Evolutionary conservation across 2,113 vertebrate species (phyloP).

Genomic region (Anser cygnoides): DNA sequence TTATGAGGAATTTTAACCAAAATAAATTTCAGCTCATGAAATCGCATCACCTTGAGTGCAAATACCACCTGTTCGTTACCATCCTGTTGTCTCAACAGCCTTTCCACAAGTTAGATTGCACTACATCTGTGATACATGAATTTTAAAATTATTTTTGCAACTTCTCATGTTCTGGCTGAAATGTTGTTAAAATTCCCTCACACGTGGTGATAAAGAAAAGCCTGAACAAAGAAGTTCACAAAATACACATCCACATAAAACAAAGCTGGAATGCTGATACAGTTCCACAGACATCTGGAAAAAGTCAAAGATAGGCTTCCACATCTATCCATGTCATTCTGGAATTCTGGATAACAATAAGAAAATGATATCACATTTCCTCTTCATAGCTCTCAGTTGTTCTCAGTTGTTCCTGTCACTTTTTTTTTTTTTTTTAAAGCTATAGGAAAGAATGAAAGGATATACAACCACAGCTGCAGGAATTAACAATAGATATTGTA

Average conservation of each 20-base stretch:
- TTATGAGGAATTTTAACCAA: not conserved
- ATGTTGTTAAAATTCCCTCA: not conserved
- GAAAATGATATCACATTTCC: constrained; percentile 36
- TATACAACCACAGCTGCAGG: not conserved
- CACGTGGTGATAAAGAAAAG: not conserved
- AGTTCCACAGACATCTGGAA: constrained; percentile 46
- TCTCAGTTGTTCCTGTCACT: not conserved
- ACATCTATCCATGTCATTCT: constrained; percentile 29
- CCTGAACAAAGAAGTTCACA: not conserved
- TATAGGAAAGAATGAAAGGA: not conserved
- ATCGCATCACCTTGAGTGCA: not conserved
- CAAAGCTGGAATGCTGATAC: constrained; percentile 30
- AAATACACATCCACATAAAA: constrained; percentile 10
- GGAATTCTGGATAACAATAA: constrained; percentile 37
- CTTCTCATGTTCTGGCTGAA: not conserved
- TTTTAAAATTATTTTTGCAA: constrained; percentile 13
- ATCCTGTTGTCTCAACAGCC: not conserved
- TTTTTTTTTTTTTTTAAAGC: not conserved
- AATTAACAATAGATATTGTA: not conserved
- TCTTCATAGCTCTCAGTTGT: not conserved
- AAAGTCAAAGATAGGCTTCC: constrained; percentile 51
- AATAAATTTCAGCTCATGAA: not conserved
- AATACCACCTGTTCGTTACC: not conserved
- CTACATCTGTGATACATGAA: not conserved
- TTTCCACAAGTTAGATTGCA: not conserved